A percentile compares a stretch with the other conserved stretches of the same genome.
phyloP scores from a whole-genome alignment of 2,113 vertebrate genomes.

The Phylloscopus trochilus region DNA sequence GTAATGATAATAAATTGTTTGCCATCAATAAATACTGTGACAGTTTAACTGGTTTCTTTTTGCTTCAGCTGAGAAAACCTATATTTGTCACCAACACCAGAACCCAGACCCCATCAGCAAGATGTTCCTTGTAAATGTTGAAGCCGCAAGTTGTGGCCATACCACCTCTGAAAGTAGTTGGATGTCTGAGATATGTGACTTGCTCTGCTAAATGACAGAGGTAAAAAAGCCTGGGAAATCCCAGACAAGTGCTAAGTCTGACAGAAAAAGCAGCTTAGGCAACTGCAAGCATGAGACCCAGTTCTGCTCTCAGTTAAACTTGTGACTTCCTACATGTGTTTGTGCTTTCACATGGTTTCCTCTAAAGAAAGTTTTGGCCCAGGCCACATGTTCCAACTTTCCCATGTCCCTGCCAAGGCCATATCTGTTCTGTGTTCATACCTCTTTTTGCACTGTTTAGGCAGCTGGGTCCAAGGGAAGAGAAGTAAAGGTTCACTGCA shows the following conservation, averaged over 20 bases:
- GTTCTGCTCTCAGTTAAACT: background rate
- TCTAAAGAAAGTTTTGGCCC: background rate
- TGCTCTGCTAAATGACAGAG: background rate
- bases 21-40: background rate
- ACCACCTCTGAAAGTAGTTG: background rate
- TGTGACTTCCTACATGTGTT: background rate
- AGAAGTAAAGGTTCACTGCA: background rate
- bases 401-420: background rate
- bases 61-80: background rate
- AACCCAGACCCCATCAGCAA: background rate
- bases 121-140: background rate
- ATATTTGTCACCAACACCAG: background rate
- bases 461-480: background rate
- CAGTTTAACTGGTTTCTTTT: background rate
- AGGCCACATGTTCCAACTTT: background rate
- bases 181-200: background rate
- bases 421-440: background rate
- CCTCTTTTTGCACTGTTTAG: background rate
- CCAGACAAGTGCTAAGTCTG: background rate
- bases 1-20: background rate
- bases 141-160: background rate
- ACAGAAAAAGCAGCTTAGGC: background rate
- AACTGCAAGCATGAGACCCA: background rate
- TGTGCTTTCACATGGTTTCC: slow-evolving; percentile 27
- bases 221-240: background rate